These are phyloP conservation scores for Aleiodes leptofemur DNA, from an alignment of 2,888 invertebrate species.

Conservation along the genomic window DNA sequence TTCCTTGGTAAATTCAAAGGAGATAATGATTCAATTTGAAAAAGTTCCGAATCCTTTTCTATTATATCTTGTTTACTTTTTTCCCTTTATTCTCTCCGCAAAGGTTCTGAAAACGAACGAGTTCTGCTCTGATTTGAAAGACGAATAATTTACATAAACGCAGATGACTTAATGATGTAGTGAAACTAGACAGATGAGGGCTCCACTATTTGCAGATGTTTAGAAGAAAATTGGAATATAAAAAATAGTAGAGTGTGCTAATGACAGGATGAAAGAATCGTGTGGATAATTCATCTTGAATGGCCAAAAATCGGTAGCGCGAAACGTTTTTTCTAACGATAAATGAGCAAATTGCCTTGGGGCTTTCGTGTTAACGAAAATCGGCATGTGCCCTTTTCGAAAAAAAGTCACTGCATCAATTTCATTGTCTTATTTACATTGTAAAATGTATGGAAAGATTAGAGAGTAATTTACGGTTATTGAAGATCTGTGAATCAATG, in stretches of 20 bases:
- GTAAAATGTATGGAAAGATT: constrained; percentile 8
- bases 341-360: constrained; percentile 3
- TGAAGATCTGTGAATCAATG: constrained; percentile 5
- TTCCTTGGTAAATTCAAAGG: too few relatives aligned
- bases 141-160: background rate
- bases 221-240: constrained; percentile 6
- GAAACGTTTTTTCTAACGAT: constrained; percentile 17
- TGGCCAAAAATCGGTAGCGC: constrained; percentile 9
- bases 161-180: constrained; percentile 8
- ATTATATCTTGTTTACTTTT: too few relatives aligned
- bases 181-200: background rate
- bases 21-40: too few relatives aligned
- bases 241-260: constrained; percentile 16
- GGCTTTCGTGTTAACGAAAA: constrained; percentile 20
- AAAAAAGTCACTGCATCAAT: constrained; percentile 11
- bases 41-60: too few relatives aligned
- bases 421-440: constrained; percentile 10
- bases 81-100: too few relatives aligned
- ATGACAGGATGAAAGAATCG: constrained; percentile 25
- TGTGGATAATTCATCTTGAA: constrained; percentile 3
- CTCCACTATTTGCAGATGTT: background rate
- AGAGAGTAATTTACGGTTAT: background rate
- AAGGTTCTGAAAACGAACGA: background rate
- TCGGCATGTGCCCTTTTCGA: constrained; percentile 21
- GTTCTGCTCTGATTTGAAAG: background rate